Conservation (phyloP, 2,113 vertebrate species). For the Psilopogon haemacephalus region DNA sequence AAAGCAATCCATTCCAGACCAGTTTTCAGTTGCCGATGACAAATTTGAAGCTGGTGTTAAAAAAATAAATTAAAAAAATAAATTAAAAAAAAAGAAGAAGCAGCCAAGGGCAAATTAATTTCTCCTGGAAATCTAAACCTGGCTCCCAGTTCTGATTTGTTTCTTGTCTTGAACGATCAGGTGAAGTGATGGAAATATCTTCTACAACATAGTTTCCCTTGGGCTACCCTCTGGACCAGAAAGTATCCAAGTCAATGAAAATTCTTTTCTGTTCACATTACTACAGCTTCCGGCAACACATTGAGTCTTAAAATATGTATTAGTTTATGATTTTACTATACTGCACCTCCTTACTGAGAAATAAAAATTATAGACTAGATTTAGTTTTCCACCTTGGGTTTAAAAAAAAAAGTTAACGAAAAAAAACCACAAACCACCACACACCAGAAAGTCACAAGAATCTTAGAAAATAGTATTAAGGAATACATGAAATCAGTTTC, state of each 20-base stretch:
- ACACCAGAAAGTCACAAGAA: not conserved
- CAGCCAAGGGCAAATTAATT: not conserved
- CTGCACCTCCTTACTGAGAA: not conserved
- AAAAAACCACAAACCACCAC: not conserved
- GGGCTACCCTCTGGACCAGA: not conserved
- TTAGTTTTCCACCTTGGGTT: not conserved
- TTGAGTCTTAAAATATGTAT: not conserved
- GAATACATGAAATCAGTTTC: not conserved
- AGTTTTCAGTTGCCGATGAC: not conserved
- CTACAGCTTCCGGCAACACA: not conserved
- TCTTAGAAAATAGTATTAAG: not conserved
- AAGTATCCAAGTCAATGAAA: not conserved
- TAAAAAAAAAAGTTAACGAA: not conserved
- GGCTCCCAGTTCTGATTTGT: not conserved
- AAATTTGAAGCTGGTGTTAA: not conserved
- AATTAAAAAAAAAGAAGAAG: too few relatives aligned
- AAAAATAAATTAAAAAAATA: too few relatives aligned
- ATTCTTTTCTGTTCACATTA: not conserved
- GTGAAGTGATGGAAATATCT: not conserved
- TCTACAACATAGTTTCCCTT: not conserved
- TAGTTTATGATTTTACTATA: not conserved
- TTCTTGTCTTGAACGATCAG: not conserved
- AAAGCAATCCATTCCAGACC: not conserved
- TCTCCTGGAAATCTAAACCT: not conserved
- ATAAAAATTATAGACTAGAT: not conserved